Percentiles rank a stretch among this genome's conserved stretches.
Conservation (phyloP, 2,888 invertebrate species). For the Bembecia ichneumoniformis region DNA sequence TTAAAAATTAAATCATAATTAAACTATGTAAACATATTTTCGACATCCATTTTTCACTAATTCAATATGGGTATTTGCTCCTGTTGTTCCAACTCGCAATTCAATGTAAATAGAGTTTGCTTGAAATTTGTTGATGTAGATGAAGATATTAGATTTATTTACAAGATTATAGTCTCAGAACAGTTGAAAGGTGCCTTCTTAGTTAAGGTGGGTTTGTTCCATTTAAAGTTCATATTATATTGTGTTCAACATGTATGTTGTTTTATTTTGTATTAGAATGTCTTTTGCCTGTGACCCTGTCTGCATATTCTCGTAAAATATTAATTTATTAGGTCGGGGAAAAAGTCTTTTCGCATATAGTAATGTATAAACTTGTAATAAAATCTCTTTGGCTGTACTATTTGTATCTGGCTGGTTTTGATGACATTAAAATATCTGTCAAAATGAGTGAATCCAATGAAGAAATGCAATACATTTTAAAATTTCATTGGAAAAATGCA, state of each 20-base stretch:
- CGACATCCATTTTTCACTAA: slow-evolving; percentile 20
- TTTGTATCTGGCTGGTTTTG: too few relatives aligned
- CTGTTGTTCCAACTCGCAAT: slow-evolving; percentile 19
- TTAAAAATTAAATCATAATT: slow-evolving; percentile 26
- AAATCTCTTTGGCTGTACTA: too few relatives aligned
- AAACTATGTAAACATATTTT: slow-evolving; percentile 5
- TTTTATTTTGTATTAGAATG: slow-evolving; percentile 23
- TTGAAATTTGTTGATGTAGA: slow-evolving; percentile 39
- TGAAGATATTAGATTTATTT: slow-evolving; percentile 49
- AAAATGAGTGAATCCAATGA: too few relatives aligned
- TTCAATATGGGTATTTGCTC: slow-evolving; percentile 37
- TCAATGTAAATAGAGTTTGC: slow-evolving; percentile 54
- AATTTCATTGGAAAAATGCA: too few relatives aligned
- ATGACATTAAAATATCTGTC: too few relatives aligned
- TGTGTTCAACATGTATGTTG: slow-evolving; percentile 35
- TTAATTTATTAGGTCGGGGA: too few relatives aligned
- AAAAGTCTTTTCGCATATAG: too few relatives aligned
- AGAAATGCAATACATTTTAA: too few relatives aligned
- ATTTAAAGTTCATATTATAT: slow-evolving; percentile 52
- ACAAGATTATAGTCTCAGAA: slow-evolving; percentile 42
- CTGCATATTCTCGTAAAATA: too few relatives aligned
- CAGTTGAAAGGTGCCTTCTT: slow-evolving; percentile 52
- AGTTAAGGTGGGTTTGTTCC: slow-evolving; percentile 57
- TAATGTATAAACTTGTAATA: too few relatives aligned
- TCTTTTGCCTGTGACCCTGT: too few relatives aligned